Base-by-base conservation (phyloP, 2,888 invertebrate genomes). In the Liopterus haemorrhoidalis region DNA sequence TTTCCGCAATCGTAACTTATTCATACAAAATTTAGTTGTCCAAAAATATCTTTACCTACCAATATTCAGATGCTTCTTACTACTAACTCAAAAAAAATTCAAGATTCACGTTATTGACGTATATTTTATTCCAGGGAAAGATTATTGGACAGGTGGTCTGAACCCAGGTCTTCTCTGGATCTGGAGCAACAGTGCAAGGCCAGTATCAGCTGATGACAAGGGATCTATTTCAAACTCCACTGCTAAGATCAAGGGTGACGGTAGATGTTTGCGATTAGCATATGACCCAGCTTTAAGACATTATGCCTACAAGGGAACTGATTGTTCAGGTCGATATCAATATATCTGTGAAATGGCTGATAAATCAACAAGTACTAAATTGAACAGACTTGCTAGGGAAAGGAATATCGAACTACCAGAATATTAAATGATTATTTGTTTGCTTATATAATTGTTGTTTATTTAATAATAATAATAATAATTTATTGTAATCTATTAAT, bases 121-220 rank as follows among this genome's bases (percentile, higher is more conserved):
- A 21, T 41, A 15, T 41, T 41, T 22, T 35, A 28, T 53, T 53
- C 28, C 69, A 74, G 85, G 81, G 5, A 75, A 75, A 52, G 84
- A 84, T 59, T 87, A 79, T 65, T 89, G 89, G 89, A 81, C 86
- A 9, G 88, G 86, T 20, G 89, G 87, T 0, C 70, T 89, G 45
- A 89, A 89, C 70, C 89, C 89, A 0, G 89, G 89, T 1, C 70
- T 89, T 9, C 70, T 89, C 38, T 89, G 89, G 89, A 88, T 89
- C 62, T 89, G 89, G 89, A 79, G 87, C 9, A 82, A 82, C 61
- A 85, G 84, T 20, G 89, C 85, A 1, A 76, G 81, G 46, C 85
- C 88, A 0, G 81, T 89, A 22, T 68, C 72, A 2, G 64, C 68
- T 54, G 27, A 38, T 16, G 38, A 44, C 18, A 25, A 38, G 25